Conservation (phyloP, 1,140 invertebrate genomes). For the Eubasilissa regina region DNA sequence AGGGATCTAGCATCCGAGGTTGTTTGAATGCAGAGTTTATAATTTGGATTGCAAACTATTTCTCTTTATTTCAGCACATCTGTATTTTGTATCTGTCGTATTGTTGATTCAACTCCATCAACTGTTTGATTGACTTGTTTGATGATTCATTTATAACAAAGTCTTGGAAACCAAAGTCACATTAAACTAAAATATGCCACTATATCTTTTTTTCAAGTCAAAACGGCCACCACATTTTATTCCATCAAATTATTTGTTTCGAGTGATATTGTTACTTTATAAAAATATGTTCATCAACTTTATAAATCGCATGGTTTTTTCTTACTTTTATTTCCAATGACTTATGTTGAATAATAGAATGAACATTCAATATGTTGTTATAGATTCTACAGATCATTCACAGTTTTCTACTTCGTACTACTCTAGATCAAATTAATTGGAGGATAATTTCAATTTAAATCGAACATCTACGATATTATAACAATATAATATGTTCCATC, state of each 20-base stretch:
- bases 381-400: constrained; percentile 36
- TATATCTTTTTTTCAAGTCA: no score
- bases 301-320: background rate
- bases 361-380: constrained; percentile 30
- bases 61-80: constrained; percentile 47
- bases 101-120: constrained; percentile 27
- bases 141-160: constrained; percentile 21
- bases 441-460: constrained; percentile 22
- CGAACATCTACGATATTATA: background rate
- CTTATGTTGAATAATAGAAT: constrained; percentile 17
- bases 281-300: no score
- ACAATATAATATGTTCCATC: background rate
- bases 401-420: constrained; percentile 37
- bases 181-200: no score
- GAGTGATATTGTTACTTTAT: no score
- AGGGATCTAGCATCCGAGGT: constrained; percentile 34
- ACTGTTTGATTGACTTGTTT: constrained; percentile 14
- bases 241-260: no score
- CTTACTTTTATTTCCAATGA: constrained; percentile 11
- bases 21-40: constrained; percentile 47
- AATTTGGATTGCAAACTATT: constrained; percentile 45
- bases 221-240: no score
- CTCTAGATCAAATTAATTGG: constrained; percentile 33
- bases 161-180: constrained; percentile 21
- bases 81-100: constrained; percentile 39